phyloP scores from a whole-genome alignment of 1,140 invertebrate genomes.

The Drosophila ercepeae region DNA sequence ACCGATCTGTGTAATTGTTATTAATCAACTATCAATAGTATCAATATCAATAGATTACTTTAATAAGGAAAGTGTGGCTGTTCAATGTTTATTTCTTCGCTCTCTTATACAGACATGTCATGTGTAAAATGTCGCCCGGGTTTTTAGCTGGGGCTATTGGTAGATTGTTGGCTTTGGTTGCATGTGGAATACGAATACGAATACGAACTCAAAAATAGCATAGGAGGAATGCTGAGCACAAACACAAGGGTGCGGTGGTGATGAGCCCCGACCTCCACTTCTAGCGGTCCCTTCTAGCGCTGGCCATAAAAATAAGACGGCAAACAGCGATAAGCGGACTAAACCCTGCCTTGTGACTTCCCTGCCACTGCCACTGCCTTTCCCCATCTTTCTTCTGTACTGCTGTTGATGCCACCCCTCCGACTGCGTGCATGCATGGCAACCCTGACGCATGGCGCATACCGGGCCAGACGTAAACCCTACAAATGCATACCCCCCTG shows the following conservation, averaged over 20 bases:
- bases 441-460: slow-evolving; percentile 67
- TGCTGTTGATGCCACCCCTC: slow-evolving; percentile 14
- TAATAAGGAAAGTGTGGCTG: not conserved
- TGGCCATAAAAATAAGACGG: slow-evolving; percentile 77
- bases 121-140: slow-evolving; percentile 19
- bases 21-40: not conserved
- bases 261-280: slow-evolving; percentile 2
- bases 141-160: slow-evolving; percentile 29
- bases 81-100: not conserved
- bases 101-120: slow-evolving; percentile 3
- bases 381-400: not conserved
- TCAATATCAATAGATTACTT: not conserved
- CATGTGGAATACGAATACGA: slow-evolving; percentile 72
- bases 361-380: no score
- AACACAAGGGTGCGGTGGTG: slow-evolving; percentile 42
- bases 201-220: slow-evolving; percentile 75
- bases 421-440: slow-evolving; percentile 55
- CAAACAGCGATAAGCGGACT: slow-evolving; percentile 73
- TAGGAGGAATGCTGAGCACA: slow-evolving; percentile 46
- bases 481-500: slow-evolving; percentile 59
- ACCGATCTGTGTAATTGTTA: no score
- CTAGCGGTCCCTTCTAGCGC: slow-evolving; percentile 7
- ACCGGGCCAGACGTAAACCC: slow-evolving; percentile 56
- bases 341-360: slow-evolving; percentile 12
- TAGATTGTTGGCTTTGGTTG: slow-evolving; percentile 27